A percentile compares a stretch with the other conserved stretches of the same genome.
Evolutionary conservation across 2,888 invertebrate genomes (phyloP).

Genomic region (Torymus texanus): DNA sequence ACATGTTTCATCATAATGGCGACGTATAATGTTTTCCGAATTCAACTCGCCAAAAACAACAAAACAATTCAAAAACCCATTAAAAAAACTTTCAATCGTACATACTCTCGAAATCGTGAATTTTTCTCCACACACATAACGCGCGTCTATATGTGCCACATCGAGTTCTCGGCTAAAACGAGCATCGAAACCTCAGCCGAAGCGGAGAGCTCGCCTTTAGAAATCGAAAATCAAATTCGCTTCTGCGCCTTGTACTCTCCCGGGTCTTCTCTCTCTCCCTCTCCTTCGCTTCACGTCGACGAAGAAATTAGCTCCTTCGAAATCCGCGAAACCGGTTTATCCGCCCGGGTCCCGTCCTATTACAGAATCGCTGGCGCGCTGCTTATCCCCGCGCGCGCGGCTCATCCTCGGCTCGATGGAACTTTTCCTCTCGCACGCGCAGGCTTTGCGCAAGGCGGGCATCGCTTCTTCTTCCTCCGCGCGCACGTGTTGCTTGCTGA

Average conservation of each 20-base stretch:
- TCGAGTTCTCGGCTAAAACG: neutral
- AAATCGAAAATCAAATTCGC: conserved; percentile 23
- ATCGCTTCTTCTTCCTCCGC: neutral
- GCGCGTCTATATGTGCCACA: too few species aligned
- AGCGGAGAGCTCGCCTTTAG: neutral
- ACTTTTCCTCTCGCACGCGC: conserved; percentile 8
- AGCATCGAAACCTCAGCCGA: neutral
- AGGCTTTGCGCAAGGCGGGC: conserved; percentile 20
- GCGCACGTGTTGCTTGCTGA: neutral
- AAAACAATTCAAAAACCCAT: too few species aligned
- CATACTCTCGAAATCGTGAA: too few species aligned
- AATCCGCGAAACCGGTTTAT: conserved; percentile 49
- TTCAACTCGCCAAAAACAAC: too few species aligned
- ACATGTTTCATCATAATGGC: too few species aligned
- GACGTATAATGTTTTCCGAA: too few species aligned
- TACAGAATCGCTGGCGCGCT: conserved; percentile 22
- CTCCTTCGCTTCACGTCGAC: neutral
- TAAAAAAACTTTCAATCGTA: too few species aligned
- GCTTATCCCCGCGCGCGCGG: neutral
- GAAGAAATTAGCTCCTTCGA: conserved; percentile 36
- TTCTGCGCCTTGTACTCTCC: neutral
- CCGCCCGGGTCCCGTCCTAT: conserved; percentile 4
- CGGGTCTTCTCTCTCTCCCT: too few species aligned
- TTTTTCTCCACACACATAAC: too few species aligned
- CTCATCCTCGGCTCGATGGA: neutral